Conservation (phyloP, 1,140 invertebrate species). For the Oryctes rhinoceros region DNA sequence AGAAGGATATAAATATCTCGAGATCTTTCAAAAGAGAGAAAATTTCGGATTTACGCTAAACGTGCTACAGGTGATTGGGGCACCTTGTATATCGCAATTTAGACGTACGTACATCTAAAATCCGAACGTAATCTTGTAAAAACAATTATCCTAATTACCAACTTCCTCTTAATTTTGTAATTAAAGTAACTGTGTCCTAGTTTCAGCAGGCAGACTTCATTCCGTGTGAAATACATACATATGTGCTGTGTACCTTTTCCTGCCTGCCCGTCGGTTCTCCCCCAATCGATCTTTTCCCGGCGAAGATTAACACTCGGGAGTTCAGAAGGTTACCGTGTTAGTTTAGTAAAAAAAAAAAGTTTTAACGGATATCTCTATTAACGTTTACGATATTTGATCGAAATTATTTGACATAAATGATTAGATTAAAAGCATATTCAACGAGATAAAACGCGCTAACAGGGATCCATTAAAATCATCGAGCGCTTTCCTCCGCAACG, state of each 20-base stretch:
- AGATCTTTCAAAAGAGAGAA: too few species aligned
- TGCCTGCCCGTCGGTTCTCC: background rate
- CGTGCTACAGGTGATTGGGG: too few species aligned
- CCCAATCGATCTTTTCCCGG: background rate
- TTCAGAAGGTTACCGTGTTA: background rate
- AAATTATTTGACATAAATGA: conserved; percentile 7
- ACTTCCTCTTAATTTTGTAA: background rate
- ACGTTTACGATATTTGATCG: background rate
- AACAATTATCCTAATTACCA: background rate
- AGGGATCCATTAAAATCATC: background rate
- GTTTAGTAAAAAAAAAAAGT: background rate
- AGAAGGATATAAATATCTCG: too few species aligned
- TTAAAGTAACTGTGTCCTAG: conserved; percentile 5
- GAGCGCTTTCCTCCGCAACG: background rate
- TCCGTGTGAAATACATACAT: background rate
- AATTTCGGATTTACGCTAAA: too few species aligned
- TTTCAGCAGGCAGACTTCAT: conserved; percentile 8
- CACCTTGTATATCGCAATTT: too few species aligned
- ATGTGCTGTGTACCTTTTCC: background rate
- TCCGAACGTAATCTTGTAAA: too few species aligned
- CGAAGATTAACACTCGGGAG: background rate
- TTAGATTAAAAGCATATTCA: conserved; percentile 3
- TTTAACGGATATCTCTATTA: background rate
- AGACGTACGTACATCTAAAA: too few species aligned
- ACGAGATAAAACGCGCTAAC: background rate